Evolutionary conservation across 2,113 vertebrate species (phyloP), one percentile per base, ranked within the genome.

Genomic region (Ciconia stormi): DNA sequence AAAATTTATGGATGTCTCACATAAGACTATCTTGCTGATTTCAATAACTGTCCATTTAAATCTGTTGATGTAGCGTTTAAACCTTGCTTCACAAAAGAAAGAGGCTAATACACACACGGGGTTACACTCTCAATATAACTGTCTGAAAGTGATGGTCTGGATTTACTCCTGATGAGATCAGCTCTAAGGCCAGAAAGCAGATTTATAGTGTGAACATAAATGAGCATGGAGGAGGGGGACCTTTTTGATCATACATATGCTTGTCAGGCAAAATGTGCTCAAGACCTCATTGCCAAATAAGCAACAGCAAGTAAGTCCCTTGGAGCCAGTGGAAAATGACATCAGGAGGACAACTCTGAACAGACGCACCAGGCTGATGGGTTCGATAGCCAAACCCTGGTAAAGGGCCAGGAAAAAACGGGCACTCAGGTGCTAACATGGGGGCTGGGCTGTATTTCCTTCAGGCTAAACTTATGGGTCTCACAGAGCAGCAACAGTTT

Each of bases 111-210:
- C 23, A 71, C 95, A 97, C 78, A 25, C 3, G 56, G 93, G 98
- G 98, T 98, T 98, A 96, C 56, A 97, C 86, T 98, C 97, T 97
- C 97, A 96, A 95, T 97, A 97, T 98, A 98, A 98, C 96, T 98
- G 97, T 97, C 97, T 93, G 85, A 52, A 97, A 98, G 97, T 76
- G 95, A 97, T 93, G 96, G 96, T 97, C 94, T 97, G 92, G 93
- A 97, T 98, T 98, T 97, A 96, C 93, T 96, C 95, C 96, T 98
- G 97, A 98, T 98, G 97, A 98, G 97, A 98, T 97, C 97, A 97
- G 96, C 96, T 96, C 70, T 81, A 84, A 97, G 96, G 96, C 96
- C 96, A 94, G 95, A 95, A 95, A 95, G 96, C 93, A 98, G 96
- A 98, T 98, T 98, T 98, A 97, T 96, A 95, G 97, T 88, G 87